These are phyloP conservation scores for Paraescarpia echinospica DNA, from an alignment of 1,140 invertebrate species.

Conservation along the genomic window DNA sequence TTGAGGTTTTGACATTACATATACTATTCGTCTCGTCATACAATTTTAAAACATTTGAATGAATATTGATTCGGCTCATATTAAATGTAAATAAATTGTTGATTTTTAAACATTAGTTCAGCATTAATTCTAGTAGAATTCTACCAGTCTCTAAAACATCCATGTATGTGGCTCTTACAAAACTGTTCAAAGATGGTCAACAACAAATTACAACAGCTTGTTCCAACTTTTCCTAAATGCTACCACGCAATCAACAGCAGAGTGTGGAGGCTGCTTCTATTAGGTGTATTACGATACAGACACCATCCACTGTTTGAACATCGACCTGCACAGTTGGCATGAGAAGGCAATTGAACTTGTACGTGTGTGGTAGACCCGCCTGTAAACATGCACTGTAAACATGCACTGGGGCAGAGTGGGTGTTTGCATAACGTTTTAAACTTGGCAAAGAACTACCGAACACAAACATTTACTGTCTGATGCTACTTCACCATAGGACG, in stretches of 20 bases:
- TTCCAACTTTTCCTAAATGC: neutral
- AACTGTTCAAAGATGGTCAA: neutral
- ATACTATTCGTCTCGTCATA: neutral
- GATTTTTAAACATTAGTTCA: neutral
- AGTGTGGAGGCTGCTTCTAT: too few relatives aligned
- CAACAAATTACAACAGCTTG: neutral
- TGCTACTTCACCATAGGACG: neutral
- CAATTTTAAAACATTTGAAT: neutral
- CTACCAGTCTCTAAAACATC: neutral
- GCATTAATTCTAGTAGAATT: neutral
- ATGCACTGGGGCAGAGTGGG: neutral
- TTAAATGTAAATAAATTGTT: neutral
- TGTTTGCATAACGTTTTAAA: neutral
- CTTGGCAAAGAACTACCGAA: neutral
- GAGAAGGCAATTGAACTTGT: neutral
- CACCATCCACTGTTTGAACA: neutral
- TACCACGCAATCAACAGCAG: neutral
- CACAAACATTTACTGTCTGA: neutral
- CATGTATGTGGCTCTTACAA: too few relatives aligned
- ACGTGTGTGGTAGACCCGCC: neutral
- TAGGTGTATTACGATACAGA: neutral
- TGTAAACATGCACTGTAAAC: neutral
- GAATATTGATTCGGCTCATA: neutral
- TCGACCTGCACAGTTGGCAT: neutral
- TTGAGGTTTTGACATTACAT: neutral